Conservation (phyloP, 1,140 invertebrate species). For the Batillaria attramentaria region DNA sequence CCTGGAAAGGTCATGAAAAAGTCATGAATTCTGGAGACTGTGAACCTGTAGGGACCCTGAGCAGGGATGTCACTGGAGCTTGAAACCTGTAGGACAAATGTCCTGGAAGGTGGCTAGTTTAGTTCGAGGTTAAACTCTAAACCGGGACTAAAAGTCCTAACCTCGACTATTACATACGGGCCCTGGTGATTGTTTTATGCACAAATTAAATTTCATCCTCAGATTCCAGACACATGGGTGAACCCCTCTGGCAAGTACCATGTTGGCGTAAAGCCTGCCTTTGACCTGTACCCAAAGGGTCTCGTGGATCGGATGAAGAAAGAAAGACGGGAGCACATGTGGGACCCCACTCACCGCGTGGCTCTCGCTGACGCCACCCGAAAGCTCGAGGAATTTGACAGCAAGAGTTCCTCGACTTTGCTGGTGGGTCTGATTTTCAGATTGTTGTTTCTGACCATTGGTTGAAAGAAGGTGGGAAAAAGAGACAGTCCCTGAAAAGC, state of each 20-base stretch:
- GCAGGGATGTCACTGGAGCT: no score
- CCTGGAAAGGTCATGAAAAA: no score
- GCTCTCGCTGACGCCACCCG: constrained; percentile 83
- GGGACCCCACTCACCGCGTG: constrained; percentile 87
- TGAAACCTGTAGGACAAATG: no score
- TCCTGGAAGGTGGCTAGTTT: no score
- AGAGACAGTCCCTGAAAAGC: no score
- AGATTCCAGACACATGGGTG: constrained; percentile 88
- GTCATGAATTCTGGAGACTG: no score
- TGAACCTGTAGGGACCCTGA: not conserved
- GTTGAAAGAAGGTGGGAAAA: no score
- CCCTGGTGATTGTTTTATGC: no score
- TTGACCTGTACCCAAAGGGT: constrained; percentile 85
- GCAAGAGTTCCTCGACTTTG: constrained; percentile 42
- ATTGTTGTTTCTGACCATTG: no score
- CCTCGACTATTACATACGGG: no score
- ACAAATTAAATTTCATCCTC: constrained; percentile 38
- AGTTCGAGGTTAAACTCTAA: no score
- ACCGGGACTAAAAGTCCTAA: no score
- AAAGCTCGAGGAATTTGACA: constrained; percentile 78
- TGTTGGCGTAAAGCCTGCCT: constrained; percentile 87
- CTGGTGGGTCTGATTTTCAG: constrained; percentile 9
- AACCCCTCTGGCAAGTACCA: constrained; percentile 89
- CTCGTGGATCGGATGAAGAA: constrained; percentile 87
- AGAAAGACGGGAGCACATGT: constrained; percentile 86